Evolutionary conservation across 2,113 vertebrate species (phyloP).

Genomic region (Lichenostomus cassidix): DNA sequence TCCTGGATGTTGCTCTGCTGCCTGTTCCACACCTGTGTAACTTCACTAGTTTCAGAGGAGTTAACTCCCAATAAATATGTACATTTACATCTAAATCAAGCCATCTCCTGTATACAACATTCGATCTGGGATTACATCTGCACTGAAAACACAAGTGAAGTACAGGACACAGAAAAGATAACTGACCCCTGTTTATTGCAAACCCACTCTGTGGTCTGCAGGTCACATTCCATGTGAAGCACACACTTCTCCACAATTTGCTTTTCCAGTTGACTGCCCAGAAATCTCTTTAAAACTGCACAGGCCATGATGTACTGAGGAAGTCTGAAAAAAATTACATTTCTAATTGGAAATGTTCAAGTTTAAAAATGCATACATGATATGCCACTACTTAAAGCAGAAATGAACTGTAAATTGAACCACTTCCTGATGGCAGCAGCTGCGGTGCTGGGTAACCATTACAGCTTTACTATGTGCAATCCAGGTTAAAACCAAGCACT

Average conservation of each 20-base stretch:
- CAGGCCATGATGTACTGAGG: background rate
- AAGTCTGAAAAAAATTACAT: background rate
- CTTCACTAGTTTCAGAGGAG: background rate
- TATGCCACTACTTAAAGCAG: background rate
- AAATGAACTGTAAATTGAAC: background rate
- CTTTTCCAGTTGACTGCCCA: background rate
- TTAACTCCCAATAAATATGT: background rate
- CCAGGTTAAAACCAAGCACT: background rate
- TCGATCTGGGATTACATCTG: background rate
- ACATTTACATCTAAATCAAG: background rate
- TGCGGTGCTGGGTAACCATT: background rate
- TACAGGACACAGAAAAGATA: slow-evolving; percentile 33
- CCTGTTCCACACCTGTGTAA: background rate
- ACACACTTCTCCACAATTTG: slow-evolving; percentile 8
- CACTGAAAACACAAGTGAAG: background rate
- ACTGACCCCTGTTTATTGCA: background rate
- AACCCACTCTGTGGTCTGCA: background rate
- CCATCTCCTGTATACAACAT: background rate
- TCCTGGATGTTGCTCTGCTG: background rate
- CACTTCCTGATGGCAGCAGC: background rate
- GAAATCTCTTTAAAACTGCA: slow-evolving; percentile 29
- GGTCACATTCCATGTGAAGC: background rate
- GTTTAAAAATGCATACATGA: background rate
- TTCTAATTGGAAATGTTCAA: background rate
- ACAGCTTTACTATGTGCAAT: background rate